Conservation (phyloP, 2,797 vertebrate species). For the Anguilla anguilla region DNA sequence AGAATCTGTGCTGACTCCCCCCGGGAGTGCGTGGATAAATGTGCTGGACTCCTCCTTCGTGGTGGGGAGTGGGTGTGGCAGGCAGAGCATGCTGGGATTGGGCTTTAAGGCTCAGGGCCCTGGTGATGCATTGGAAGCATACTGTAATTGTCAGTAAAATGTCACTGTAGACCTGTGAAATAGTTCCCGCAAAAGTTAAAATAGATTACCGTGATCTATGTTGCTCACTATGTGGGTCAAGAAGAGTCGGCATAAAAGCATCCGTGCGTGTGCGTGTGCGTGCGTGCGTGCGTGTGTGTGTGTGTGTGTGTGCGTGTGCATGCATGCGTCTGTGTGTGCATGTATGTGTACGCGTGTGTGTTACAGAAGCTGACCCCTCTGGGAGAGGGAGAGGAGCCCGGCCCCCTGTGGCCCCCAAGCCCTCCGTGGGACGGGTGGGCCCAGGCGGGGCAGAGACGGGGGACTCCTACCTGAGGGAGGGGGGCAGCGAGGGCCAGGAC, state of each 20-base stretch:
- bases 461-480: conserved; percentile 28
- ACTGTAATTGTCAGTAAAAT: background rate
- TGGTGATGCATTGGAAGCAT: background rate
- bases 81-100: background rate
- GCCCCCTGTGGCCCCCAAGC: conserved; percentile 48
- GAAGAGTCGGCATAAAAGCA: background rate
- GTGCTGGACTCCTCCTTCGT: background rate
- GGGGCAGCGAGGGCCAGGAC: conserved; percentile 54
- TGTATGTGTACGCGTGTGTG: background rate
- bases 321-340: background rate
- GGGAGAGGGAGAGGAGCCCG: conserved; percentile 57
- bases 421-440: conserved; percentile 54
- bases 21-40: background rate
- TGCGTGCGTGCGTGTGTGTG: background rate
- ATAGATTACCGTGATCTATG: background rate
- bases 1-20: background rate
- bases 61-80: background rate
- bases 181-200: background rate
- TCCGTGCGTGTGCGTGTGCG: background rate
- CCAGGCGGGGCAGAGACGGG: conserved; percentile 54
- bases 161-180: background rate
- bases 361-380: conserved; percentile 57
- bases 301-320: background rate
- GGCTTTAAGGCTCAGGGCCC: background rate
- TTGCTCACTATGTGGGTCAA: background rate